These are phyloP conservation scores for Epistrophe grossulariae DNA, from an alignment of 2,888 invertebrate genomes.

Conservation along the genomic window DNA sequence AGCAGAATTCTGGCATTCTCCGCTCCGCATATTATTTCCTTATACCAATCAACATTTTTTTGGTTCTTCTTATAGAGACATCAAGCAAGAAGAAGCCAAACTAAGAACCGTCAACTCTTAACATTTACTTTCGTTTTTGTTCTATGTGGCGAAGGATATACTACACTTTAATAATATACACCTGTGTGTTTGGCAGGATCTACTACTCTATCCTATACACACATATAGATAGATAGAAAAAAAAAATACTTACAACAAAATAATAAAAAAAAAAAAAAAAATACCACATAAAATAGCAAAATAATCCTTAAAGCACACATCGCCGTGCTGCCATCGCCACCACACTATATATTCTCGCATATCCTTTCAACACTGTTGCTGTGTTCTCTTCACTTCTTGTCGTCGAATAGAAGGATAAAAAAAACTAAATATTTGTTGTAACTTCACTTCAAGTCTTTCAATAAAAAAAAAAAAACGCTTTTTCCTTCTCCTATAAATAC, in stretches of 20 bases:
- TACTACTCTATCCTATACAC: slow-evolving; percentile 7
- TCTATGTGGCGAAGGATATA: slow-evolving; percentile 67
- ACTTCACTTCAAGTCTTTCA: slow-evolving; percentile 15
- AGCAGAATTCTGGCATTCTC: slow-evolving; percentile 26
- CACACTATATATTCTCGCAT: slow-evolving; percentile 69
- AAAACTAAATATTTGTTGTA: slow-evolving; percentile 46
- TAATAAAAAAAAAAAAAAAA: slow-evolving; percentile 10
- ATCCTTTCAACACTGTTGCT: slow-evolving; percentile 75
- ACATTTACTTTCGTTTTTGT: slow-evolving; percentile 74
- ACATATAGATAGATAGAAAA: slow-evolving; percentile 50
- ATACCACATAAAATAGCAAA: slow-evolving; percentile 52
- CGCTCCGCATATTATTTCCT: slow-evolving; percentile 41
- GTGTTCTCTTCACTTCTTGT: slow-evolving; percentile 71
- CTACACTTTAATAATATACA: slow-evolving; percentile 34
- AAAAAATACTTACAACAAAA: slow-evolving; percentile 23
- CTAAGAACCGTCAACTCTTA: slow-evolving; percentile 68
- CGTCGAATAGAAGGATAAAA: slow-evolving; percentile 44
- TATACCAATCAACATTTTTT: slow-evolving; percentile 63
- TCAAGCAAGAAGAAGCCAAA: slow-evolving; percentile 56
- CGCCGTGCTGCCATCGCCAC: slow-evolving; percentile 62
- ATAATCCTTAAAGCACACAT: slow-evolving; percentile 61
- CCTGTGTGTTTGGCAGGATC: slow-evolving; percentile 63
- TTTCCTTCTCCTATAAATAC: slow-evolving; percentile 44
- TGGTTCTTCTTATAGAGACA: slow-evolving; percentile 56
- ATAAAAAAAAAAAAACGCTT: slow-evolving; percentile 25